Percentiles rank a stretch among this genome's conserved stretches.
Conservation (phyloP, 2,888 invertebrate genomes). For the Amphipoea oculea region DNA sequence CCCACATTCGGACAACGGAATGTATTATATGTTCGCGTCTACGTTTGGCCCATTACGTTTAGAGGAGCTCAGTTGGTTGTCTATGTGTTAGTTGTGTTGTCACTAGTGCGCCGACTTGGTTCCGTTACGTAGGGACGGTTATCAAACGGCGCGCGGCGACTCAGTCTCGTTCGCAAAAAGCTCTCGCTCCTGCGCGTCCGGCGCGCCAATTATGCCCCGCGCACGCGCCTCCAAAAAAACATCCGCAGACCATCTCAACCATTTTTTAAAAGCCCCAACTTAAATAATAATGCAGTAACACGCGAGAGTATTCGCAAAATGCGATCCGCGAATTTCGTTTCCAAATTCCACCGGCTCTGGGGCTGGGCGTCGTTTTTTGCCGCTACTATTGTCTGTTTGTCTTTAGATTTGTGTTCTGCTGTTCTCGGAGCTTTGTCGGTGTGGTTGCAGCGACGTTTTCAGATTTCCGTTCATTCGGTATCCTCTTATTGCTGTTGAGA, state of each 20-base stretch:
- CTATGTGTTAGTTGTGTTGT: conserved; percentile 10
- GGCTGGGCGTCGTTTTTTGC: conserved; percentile 82
- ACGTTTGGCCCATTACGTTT: conserved; percentile 7
- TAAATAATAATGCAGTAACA: conserved; percentile 91
- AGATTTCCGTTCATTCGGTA: conserved; percentile 57
- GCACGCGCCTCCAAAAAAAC: conserved; percentile 90
- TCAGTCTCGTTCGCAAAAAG: conserved; percentile 73
- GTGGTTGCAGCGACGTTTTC: conserved; percentile 61
- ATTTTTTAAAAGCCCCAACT: conserved; percentile 87
- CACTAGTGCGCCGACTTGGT: conserved; percentile 39
- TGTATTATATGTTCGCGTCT: conserved; percentile 21
- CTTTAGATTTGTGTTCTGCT: conserved; percentile 80
- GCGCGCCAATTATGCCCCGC: conserved; percentile 87
- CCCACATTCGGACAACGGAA: conserved; percentile 40
- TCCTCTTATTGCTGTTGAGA: conserved; percentile 63
- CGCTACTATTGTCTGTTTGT: conserved; percentile 85
- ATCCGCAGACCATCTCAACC: conserved; percentile 82
- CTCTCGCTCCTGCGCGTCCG: conserved; percentile 76
- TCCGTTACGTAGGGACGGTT: conserved; percentile 69
- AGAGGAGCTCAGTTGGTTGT: conserved; percentile 12
- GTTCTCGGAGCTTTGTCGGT: conserved; percentile 75
- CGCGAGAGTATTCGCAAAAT: conserved; percentile 90
- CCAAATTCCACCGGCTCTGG: conserved; percentile 84
- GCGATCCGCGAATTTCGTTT: conserved; percentile 89
- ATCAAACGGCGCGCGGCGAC: conserved; percentile 73